Evolutionary conservation across 2,888 invertebrate species (phyloP).

Genomic region (Chymomyza amoena): DNA sequence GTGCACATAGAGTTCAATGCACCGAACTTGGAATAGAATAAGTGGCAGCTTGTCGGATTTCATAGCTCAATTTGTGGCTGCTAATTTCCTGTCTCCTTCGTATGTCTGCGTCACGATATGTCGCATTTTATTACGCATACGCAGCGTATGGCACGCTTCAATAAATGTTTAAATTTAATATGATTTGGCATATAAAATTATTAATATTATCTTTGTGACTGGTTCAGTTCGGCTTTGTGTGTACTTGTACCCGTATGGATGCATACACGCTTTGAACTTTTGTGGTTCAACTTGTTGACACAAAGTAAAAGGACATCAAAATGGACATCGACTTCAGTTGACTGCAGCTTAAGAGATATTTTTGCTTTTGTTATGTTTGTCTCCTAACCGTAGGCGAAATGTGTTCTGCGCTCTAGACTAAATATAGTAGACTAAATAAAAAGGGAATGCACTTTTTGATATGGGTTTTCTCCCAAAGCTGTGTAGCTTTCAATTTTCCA

Average conservation of each 20-base stretch:
- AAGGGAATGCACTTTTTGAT: conserved; percentile 34
- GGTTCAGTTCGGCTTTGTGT: background rate
- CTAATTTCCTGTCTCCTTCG: conserved; percentile 64
- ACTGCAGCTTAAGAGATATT: conserved; percentile 34
- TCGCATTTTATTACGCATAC: conserved; percentile 68
- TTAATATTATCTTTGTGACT: conserved; percentile 57
- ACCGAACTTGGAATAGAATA: conserved; percentile 7
- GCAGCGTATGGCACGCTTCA: conserved; percentile 41
- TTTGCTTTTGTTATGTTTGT: background rate
- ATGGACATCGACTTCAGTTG: conserved; percentile 20
- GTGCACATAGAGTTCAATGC: conserved; percentile 37
- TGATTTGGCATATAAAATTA: conserved; percentile 66
- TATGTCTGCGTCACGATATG: conserved; percentile 53
- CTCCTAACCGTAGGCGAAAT: background rate
- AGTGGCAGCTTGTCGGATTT: background rate
- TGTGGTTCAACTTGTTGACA: conserved; percentile 5
- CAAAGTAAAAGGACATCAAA: conserved; percentile 26
- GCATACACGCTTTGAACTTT: conserved; percentile 33
- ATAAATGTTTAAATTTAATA: conserved; percentile 61
- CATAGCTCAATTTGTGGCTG: conserved; percentile 9
- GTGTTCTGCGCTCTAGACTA: background rate
- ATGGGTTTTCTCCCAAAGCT: conserved; percentile 20
- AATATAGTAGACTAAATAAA: background rate
- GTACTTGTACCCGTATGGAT: background rate
- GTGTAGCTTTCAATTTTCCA: background rate